These are phyloP conservation scores for Tinea trinotella DNA, from an alignment of 2,888 invertebrate species.

Conservation along the genomic window DNA sequence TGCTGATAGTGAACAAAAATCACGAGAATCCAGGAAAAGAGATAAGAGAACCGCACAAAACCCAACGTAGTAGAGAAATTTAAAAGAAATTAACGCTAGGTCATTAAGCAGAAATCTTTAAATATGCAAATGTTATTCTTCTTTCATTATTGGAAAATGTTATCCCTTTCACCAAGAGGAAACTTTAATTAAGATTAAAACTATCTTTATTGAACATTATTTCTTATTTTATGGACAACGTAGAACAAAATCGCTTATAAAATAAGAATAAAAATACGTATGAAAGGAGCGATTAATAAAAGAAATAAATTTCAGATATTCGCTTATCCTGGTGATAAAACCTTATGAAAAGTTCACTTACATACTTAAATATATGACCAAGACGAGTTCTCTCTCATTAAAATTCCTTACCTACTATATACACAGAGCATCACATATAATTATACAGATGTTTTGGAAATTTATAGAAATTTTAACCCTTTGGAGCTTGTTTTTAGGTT, in stretches of 20 bases:
- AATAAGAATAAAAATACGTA: not conserved
- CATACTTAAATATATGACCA: slow-evolving; percentile 11
- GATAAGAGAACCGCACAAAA: slow-evolving; percentile 21
- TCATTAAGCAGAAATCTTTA: slow-evolving; percentile 15
- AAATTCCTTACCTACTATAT: slow-evolving; percentile 16
- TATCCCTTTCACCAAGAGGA: not conserved
- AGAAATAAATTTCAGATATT: slow-evolving; percentile 13
- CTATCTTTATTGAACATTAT: too few species aligned
- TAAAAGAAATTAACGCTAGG: slow-evolving; percentile 40
- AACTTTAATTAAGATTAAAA: not conserved
- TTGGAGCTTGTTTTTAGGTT: not conserved
- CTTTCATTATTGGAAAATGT: slow-evolving; percentile 10
- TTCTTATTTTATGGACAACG: too few species aligned
- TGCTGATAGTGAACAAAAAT: slow-evolving; percentile 31
- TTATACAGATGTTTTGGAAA: not conserved
- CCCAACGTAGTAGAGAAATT: slow-evolving; percentile 42
- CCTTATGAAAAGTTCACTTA: slow-evolving; percentile 2
- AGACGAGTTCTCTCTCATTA: slow-evolving; percentile 13
- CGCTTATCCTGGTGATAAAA: slow-evolving; percentile 2
- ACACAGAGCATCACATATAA: not conserved
- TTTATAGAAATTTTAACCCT: not conserved
- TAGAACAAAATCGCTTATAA: not conserved
- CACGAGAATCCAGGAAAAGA: slow-evolving; percentile 10
- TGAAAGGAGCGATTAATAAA: not conserved
- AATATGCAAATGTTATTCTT: slow-evolving; percentile 14